phyloP scores from a whole-genome alignment of 2,888 invertebrate genomes.

The Diplolepis rosae region DNA sequence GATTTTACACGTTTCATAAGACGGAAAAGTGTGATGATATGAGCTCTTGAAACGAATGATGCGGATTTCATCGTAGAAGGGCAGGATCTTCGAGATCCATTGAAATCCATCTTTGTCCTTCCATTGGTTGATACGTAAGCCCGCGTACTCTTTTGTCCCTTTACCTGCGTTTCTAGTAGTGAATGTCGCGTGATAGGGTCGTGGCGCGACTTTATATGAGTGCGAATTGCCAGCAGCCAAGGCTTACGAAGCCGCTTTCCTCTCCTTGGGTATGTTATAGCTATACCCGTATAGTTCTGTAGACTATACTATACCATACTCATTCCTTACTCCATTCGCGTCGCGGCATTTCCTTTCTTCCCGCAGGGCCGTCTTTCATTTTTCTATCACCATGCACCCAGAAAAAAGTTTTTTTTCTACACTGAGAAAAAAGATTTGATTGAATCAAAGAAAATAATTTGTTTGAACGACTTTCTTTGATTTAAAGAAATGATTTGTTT shows the following conservation, averaged over 20 bases:
- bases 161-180: conserved; percentile 2
- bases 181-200: not conserved
- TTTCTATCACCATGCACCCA: conserved; percentile 24
- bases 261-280: not conserved
- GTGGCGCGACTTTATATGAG: conserved; percentile 43
- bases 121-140: not conserved
- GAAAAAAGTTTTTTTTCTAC: too few relatives aligned
- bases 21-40: not conserved
- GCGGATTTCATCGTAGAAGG: not conserved
- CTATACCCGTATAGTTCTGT: not conserved
- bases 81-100: conserved; percentile 15
- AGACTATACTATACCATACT: conserved; percentile 12
- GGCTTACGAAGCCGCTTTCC: conserved; percentile 46
- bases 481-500: too few relatives aligned
- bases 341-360: conserved; percentile 22
- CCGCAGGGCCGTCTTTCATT: conserved; percentile 26
- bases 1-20: not conserved
- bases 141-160: not conserved
- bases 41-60: conserved; percentile 6
- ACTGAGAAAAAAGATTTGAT: too few relatives aligned
- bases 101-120: conserved; percentile 12
- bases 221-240: conserved; percentile 47
- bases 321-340: conserved; percentile 27
- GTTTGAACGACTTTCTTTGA: too few relatives aligned
- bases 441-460: too few relatives aligned